These are phyloP conservation scores for Rhea americana DNA, from an alignment of 2,113 vertebrate genomes.

Conservation along the genomic window DNA sequence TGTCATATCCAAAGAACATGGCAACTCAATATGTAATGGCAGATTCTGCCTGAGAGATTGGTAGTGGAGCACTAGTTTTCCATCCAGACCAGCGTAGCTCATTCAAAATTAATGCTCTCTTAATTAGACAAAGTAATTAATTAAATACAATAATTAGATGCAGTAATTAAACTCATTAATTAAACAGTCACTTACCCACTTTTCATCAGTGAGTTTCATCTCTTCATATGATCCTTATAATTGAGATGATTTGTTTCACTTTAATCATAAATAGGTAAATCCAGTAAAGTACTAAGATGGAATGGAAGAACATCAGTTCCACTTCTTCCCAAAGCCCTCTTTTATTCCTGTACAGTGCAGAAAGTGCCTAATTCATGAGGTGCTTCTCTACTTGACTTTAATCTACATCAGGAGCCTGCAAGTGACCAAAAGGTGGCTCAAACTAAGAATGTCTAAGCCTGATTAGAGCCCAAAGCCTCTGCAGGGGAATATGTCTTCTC, in stretches of 20 bases:
- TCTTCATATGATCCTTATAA: slow-evolving; percentile 1
- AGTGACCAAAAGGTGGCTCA: neutral
- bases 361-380: neutral
- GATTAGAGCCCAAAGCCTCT: neutral
- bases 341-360: neutral
- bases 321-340: neutral
- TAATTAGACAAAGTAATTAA: slow-evolving; percentile 41
- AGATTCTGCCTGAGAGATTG: neutral
- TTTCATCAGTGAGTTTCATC: slow-evolving; percentile 13
- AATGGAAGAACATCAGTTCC: neutral
- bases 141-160: slow-evolving; percentile 30
- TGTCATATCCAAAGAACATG: neutral
- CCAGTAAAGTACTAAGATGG: neutral
- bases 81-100: neutral
- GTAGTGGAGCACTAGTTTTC: neutral
- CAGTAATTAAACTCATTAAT: slow-evolving; percentile 47
- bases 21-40: neutral
- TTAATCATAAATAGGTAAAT: neutral
- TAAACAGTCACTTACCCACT: slow-evolving; percentile 23
- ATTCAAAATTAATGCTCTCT: slow-evolving; percentile 27
- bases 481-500: neutral
- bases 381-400: neutral
- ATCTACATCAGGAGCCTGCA: neutral
- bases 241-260: slow-evolving; percentile 21
- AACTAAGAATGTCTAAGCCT: neutral